Evolutionary conservation across 2,888 invertebrate genomes (phyloP).

Genomic region (Sussaba pulchella): DNA sequence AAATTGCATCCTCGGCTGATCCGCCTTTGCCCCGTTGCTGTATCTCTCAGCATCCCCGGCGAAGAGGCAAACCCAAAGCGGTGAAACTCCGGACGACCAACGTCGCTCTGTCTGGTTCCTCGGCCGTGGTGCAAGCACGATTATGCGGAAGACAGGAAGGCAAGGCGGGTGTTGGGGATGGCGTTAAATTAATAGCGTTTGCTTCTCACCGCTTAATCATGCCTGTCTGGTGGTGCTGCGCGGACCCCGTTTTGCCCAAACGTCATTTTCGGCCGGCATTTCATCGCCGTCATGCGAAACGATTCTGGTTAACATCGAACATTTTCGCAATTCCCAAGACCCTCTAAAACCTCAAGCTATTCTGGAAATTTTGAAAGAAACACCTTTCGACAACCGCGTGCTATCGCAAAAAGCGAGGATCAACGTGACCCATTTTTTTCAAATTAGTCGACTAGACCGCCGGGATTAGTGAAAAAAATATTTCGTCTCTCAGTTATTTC

Average conservation of each 20-base stretch:
- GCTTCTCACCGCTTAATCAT: slow-evolving; percentile 71
- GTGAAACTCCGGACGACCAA: slow-evolving; percentile 58
- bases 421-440: too few relatives aligned
- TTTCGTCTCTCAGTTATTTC: neutral
- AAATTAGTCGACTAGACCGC: too few relatives aligned
- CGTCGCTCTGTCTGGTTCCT: slow-evolving; percentile 48
- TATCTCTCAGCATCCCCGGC: neutral
- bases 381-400: too few relatives aligned
- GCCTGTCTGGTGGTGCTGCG: slow-evolving; percentile 36
- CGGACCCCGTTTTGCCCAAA: slow-evolving; percentile 16
- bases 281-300: slow-evolving; percentile 22
- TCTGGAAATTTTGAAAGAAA: slow-evolving; percentile 3
- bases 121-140: slow-evolving; percentile 21
- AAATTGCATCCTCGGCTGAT: slow-evolving; percentile 49
- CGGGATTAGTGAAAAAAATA: too few relatives aligned
- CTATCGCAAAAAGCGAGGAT: too few relatives aligned
- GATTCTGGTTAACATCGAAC: slow-evolving; percentile 17
- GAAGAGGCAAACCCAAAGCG: slow-evolving; percentile 9
- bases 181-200: slow-evolving; percentile 72
- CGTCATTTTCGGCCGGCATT: slow-evolving; percentile 30
- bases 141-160: neutral
- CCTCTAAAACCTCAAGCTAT: neutral
- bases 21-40: slow-evolving; percentile 29
- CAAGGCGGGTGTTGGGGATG: slow-evolving; percentile 40
- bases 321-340: slow-evolving; percentile 11